Conservation (phyloP, 2,113 vertebrate genomes). For the Sarotherodon lohbergeri region DNA sequence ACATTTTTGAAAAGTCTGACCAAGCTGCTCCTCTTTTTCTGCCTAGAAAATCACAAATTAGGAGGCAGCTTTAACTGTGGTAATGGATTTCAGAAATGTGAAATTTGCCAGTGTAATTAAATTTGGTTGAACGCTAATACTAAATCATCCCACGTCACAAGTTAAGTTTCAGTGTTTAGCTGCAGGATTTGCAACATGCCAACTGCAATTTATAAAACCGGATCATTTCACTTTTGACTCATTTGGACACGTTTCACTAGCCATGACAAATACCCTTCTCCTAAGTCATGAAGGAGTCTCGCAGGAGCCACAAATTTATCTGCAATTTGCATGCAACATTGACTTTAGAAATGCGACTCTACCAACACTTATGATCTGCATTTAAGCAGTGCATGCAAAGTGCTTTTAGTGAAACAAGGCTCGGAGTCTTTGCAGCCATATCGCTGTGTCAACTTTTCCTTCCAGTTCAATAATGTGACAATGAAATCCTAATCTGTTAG, state of each 20-base stretch:
- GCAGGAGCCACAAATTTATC: not conserved
- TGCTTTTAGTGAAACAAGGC: not conserved
- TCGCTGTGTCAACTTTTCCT: not conserved
- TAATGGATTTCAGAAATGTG: not conserved
- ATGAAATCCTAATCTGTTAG: not conserved
- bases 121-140: not conserved
- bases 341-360: not conserved
- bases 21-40: not conserved
- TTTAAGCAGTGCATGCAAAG: not conserved
- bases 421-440: not conserved
- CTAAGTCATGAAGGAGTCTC: not conserved
- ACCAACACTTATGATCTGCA: not conserved
- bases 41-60: not conserved
- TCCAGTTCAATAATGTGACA: not conserved
- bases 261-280: not conserved
- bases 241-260: not conserved
- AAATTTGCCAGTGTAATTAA: not conserved
- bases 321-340: not conserved
- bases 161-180: not conserved
- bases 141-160: not conserved
- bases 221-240: not conserved
- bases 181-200: not conserved
- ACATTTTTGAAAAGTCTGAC: not conserved
- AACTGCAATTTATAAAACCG: not conserved
- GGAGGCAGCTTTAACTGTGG: not conserved